phyloP scores from a whole-genome alignment of 2,797 vertebrate species.

The Chelidonichthys spinosus region DNA sequence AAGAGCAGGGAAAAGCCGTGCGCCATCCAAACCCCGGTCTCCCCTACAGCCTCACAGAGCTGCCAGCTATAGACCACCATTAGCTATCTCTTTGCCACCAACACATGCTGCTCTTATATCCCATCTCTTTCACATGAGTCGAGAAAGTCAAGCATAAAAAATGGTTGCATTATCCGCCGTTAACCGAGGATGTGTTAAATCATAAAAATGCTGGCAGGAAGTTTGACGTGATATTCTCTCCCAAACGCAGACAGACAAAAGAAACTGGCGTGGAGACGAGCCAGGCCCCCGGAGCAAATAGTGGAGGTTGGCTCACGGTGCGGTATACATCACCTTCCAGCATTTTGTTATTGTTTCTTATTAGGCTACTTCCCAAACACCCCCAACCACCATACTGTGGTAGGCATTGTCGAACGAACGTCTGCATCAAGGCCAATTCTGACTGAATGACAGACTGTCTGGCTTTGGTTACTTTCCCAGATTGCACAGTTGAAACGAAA shows the following conservation, averaged over 20 bases:
- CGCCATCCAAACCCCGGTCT: too few relatives aligned
- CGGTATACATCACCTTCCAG: slow-evolving; percentile 64
- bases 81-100: not conserved
- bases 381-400: slow-evolving; percentile 7
- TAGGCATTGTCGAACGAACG: slow-evolving; percentile 55
- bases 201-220: slow-evolving; percentile 53
- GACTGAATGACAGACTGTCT: slow-evolving; percentile 56
- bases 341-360: slow-evolving; percentile 73
- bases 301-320: slow-evolving; percentile 61
- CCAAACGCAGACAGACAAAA: slow-evolving; percentile 58
- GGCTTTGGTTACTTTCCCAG: slow-evolving; percentile 49
- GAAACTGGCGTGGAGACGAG: slow-evolving; percentile 56
- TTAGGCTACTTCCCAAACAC: slow-evolving; percentile 50
- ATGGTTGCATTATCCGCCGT: slow-evolving; percentile 43
- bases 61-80: not conserved
- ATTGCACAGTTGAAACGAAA: slow-evolving; percentile 41
- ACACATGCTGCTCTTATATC: slow-evolving; percentile 13
- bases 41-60: not conserved
- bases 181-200: slow-evolving; percentile 44
- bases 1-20: too few relatives aligned
- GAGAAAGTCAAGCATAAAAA: slow-evolving; percentile 24
- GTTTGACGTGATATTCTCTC: slow-evolving; percentile 58
- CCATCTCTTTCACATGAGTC: not conserved
- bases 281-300: slow-evolving; percentile 67
- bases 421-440: slow-evolving; percentile 50